Percentiles rank a stretch among this genome's conserved stretches.
Evolutionary conservation across 2,797 vertebrate genomes (phyloP).

Genomic region (Pterois miles): DNA sequence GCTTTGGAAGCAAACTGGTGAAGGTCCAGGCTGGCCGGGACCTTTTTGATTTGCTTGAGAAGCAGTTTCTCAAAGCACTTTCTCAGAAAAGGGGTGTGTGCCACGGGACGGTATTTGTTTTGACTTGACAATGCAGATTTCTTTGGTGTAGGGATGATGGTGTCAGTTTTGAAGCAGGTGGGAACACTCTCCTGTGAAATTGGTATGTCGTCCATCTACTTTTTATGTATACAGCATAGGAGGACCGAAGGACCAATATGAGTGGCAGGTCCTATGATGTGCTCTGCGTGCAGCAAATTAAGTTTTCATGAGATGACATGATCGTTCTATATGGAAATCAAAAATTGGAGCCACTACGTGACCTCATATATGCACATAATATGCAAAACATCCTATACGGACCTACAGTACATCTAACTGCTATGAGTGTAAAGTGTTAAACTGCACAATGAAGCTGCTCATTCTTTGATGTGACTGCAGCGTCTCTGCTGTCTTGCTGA

Average conservation of each 20-base stretch:
- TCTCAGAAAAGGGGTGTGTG: no score
- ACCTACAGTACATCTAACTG: neutral
- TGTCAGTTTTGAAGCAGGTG: neutral
- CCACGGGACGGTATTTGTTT: neutral
- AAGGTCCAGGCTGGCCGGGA: no score
- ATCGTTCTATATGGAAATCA: constrained; percentile 3
- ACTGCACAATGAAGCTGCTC: neutral
- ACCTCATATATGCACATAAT: neutral
- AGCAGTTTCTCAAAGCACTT: neutral
- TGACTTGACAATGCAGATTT: neutral
- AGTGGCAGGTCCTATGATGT: constrained; percentile 21
- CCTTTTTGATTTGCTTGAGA: neutral
- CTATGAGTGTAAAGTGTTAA: neutral
- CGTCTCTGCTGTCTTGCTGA: constrained; percentile 14
- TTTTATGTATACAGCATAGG: neutral
- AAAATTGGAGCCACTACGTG: neutral
- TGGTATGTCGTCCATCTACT: neutral
- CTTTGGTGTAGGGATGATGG: neutral
- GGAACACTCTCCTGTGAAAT: neutral
- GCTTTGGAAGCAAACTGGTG: no score
- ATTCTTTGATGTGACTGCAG: constrained; percentile 14
- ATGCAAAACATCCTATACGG: neutral
- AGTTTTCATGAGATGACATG: neutral
- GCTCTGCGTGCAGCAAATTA: neutral
- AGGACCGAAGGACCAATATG: neutral